These are phyloP conservation scores for Ophonus ardosiacus DNA, from an alignment of 2,888 invertebrate genomes.

Conservation along the genomic window DNA sequence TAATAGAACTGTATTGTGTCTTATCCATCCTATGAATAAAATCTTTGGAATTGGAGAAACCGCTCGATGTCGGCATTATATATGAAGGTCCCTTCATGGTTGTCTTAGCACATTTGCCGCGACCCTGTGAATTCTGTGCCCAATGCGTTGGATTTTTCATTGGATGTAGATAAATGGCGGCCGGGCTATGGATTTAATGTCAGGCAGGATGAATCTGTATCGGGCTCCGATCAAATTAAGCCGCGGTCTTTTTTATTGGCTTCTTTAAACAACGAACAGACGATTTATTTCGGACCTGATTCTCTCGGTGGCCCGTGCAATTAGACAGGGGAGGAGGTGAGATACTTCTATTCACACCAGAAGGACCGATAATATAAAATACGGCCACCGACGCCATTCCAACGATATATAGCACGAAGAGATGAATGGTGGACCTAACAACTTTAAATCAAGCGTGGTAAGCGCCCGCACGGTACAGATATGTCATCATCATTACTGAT, in stretches of 20 bases:
- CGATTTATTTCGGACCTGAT: conserved; percentile 38
- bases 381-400: neutral
- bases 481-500: too few relatives aligned
- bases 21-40: neutral
- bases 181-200: conserved; percentile 47
- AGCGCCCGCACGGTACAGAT: neutral
- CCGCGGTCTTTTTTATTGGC: conserved; percentile 52
- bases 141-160: conserved; percentile 54
- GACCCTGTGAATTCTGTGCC: neutral
- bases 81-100: conserved; percentile 28
- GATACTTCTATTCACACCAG: neutral
- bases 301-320: conserved; percentile 9
- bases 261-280: conserved; percentile 52
- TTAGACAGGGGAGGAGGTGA: neutral
- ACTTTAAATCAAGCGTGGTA: neutral
- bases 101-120: conserved; percentile 46
- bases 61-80: conserved; percentile 20
- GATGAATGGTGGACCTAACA: neutral
- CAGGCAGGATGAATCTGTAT: conserved; percentile 53
- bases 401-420: neutral
- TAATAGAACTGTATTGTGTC: neutral
- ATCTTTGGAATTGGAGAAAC: neutral
- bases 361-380: neutral
- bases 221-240: conserved; percentile 56
- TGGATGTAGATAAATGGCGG: conserved; percentile 49